Evolutionary conservation across 2,113 vertebrate species (phyloP).

Genomic region (Tragelaphus imberbis): DNA sequence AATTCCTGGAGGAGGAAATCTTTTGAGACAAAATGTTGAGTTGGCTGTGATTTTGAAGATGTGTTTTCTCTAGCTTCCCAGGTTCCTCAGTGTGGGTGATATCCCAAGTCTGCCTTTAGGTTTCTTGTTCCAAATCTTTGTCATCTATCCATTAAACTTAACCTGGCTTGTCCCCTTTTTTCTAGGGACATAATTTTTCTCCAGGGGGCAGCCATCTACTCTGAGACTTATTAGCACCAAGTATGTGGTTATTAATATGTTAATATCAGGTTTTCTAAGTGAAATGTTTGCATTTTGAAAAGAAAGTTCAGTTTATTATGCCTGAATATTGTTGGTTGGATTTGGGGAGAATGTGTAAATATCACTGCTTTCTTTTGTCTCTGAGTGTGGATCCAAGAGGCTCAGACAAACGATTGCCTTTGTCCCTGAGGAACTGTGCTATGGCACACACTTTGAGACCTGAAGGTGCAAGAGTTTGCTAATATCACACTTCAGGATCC

Average conservation of each 20-base stretch:
- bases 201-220: not conserved
- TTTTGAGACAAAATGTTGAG: not conserved
- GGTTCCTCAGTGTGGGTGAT: not conserved
- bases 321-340: not conserved
- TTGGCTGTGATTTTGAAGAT: not conserved
- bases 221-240: not conserved
- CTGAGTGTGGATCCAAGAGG: not conserved
- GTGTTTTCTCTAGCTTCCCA: not conserved
- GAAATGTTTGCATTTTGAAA: not conserved
- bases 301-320: not conserved
- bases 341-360: not conserved
- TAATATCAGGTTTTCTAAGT: not conserved
- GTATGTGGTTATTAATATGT: not conserved
- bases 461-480: not conserved
- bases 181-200: not conserved
- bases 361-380: not conserved
- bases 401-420: not conserved
- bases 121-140: not conserved
- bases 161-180: not conserved
- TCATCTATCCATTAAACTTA: not conserved
- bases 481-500: not conserved
- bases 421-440: not conserved
- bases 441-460: not conserved
- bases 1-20: not conserved
- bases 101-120: not conserved